These are phyloP conservation scores for Patella depressa DNA, from an alignment of 2,888 invertebrate genomes.

Conservation along the genomic window DNA sequence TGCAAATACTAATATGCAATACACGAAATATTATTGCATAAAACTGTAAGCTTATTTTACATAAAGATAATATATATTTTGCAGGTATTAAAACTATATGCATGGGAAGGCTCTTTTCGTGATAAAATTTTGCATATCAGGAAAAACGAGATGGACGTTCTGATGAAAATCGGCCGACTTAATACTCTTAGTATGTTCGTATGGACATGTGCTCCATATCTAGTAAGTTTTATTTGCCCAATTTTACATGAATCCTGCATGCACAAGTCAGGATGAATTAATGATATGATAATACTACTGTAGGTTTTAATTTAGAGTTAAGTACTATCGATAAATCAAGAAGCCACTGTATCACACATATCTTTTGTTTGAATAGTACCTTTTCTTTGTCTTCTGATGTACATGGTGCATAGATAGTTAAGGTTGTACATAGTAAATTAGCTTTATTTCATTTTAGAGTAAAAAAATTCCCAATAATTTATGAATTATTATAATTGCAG, in stretches of 20 bases:
- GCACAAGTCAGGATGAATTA: too few relatives aligned
- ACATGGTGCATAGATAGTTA: too few relatives aligned
- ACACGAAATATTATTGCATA: background rate
- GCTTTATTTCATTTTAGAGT: constrained; percentile 39
- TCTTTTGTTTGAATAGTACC: too few relatives aligned
- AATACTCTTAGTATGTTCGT: constrained; percentile 82
- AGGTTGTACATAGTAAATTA: too few relatives aligned
- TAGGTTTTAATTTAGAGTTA: too few relatives aligned
- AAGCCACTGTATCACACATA: too few relatives aligned
- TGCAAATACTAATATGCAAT: background rate
- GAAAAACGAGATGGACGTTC: constrained; percentile 86
- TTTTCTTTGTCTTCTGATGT: too few relatives aligned
- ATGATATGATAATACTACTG: too few relatives aligned
- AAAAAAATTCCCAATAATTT: too few relatives aligned
- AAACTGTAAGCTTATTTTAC: background rate
- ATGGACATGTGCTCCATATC: constrained; percentile 94
- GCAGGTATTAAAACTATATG: constrained; percentile 83
- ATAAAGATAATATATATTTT: constrained; percentile 79
- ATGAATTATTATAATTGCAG: constrained; percentile 57
- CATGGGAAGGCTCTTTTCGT: constrained; percentile 94
- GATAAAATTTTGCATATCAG: constrained; percentile 88
- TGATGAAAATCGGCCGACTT: constrained; percentile 86
- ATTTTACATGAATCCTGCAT: background rate
- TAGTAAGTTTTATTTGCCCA: constrained; percentile 76
- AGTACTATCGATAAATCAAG: too few relatives aligned